These are phyloP conservation scores for Ambastaia sidthimunki DNA, from an alignment of 2,797 vertebrate species.

Conservation along the genomic window DNA sequence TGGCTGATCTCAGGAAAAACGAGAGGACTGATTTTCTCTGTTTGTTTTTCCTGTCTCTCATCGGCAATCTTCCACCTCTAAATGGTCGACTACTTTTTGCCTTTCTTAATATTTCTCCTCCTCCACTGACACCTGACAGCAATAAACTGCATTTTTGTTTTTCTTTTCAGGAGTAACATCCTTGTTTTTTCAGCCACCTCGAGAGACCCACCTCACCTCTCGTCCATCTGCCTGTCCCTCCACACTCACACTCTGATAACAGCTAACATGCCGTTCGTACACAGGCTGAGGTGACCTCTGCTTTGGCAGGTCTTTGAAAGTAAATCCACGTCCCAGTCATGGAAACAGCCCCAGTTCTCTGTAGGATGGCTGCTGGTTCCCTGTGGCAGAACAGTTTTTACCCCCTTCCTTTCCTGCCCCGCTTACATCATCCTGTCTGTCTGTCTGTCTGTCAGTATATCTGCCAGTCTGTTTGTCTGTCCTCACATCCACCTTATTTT, in stretches of 20 bases:
- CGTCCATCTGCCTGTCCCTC: conserved; percentile 67
- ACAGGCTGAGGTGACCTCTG: conserved; percentile 89
- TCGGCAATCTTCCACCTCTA: conserved; percentile 65
- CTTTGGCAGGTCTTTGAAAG: conserved; percentile 75
- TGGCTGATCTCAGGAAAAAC: conserved; percentile 70
- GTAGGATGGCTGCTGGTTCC: conserved; percentile 99
- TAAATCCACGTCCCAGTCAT: conserved; percentile 89
- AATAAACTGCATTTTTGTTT: conserved; percentile 58
- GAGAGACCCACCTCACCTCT: conserved; percentile 64
- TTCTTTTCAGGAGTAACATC: conserved; percentile 64
- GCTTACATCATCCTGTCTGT: conserved; percentile 76
- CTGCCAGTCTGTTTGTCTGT: conserved; percentile 75
- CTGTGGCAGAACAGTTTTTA: conserved; percentile 93
- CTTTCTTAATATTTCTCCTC: conserved; percentile 53
- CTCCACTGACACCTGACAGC: conserved; percentile 52
- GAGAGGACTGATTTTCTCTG: conserved; percentile 69
- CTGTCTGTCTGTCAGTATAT: conserved; percentile 63
- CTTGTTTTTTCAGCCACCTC: conserved; percentile 61
- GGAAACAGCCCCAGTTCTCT: conserved; percentile 77
- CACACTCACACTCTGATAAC: conserved; percentile 56
- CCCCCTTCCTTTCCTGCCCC: conserved; percentile 75
- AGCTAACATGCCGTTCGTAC: conserved; percentile 91
- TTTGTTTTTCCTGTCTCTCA: conserved; percentile 58
- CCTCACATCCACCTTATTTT: too few species aligned
- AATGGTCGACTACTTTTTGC: conserved; percentile 63